Evolutionary conservation across 2,113 vertebrate genomes (phyloP).

Genomic region (Festucalex cinctus): DNA sequence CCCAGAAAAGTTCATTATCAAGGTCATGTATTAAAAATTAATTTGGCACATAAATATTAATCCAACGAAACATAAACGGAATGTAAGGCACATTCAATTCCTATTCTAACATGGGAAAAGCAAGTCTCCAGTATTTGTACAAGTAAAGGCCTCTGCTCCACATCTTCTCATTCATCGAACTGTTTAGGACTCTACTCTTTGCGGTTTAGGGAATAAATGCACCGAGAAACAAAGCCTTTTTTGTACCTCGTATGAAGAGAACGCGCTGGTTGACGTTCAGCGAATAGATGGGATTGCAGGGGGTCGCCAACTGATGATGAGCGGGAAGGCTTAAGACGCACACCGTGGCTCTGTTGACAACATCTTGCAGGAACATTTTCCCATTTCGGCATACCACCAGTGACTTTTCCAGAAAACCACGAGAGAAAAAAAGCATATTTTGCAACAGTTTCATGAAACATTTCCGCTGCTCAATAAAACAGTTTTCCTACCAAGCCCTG

Average conservation of each 20-base stretch:
- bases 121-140: too few relatives aligned
- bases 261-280: constrained; percentile 62
- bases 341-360: constrained; percentile 52
- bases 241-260: constrained; percentile 77
- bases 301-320: constrained; percentile 37
- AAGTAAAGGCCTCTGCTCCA: too few relatives aligned
- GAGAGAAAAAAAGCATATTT: constrained; percentile 5
- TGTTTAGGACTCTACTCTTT: too few relatives aligned
- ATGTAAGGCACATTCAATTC: too few relatives aligned
- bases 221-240: too few relatives aligned
- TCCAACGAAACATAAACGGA: too few relatives aligned
- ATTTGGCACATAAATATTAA: too few relatives aligned
- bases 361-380: constrained; percentile 73
- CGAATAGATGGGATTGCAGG: constrained; percentile 76
- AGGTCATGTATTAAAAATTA: too few relatives aligned
- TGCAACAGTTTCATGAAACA: not conserved
- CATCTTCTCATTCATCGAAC: too few relatives aligned
- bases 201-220: too few relatives aligned
- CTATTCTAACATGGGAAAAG: too few relatives aligned
- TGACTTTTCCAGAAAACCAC: constrained; percentile 56
- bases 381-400: constrained; percentile 76
- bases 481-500: constrained; percentile 47
- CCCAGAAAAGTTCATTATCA: too few relatives aligned
- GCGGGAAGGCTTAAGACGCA: constrained; percentile 69
- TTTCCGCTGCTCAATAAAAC: not conserved